Conservation (phyloP, 2,888 invertebrate species). For the Erebia palarica region DNA sequence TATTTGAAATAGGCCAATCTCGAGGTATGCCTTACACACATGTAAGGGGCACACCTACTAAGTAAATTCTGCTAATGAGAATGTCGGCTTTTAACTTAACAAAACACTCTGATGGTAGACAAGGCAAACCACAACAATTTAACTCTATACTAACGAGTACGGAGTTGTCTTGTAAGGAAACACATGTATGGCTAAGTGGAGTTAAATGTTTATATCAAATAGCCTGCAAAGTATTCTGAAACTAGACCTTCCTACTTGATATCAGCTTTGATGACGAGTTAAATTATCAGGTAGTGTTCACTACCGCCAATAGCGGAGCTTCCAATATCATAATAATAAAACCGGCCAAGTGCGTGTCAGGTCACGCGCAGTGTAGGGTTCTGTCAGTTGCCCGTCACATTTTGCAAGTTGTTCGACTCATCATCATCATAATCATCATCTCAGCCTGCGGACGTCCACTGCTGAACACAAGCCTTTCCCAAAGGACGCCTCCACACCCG, state of each 20-base stretch:
- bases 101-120: conserved; percentile 30
- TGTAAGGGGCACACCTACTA: background rate
- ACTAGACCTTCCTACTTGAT: background rate
- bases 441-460: too few relatives aligned
- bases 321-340: too few relatives aligned
- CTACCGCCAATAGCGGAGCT: too few relatives aligned
- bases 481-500: too few relatives aligned
- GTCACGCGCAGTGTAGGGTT: too few relatives aligned
- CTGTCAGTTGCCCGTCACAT: too few relatives aligned
- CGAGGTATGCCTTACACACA: background rate
- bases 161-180: conserved; percentile 23
- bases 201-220: conserved; percentile 15
- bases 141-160: conserved; percentile 12
- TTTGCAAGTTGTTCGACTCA: too few relatives aligned
- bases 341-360: too few relatives aligned
- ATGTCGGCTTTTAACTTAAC: conserved; percentile 29
- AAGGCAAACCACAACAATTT: conserved; percentile 22
- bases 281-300: too few relatives aligned
- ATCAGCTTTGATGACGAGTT: too few relatives aligned
- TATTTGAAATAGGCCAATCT: background rate
- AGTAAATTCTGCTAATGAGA: background rate
- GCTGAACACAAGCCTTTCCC: too few relatives aligned
- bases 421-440: too few relatives aligned
- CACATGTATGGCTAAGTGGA: conserved; percentile 36
- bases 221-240: conserved; percentile 1